Base-by-base conservation (phyloP, 2,797 vertebrate species). In the Catamblyrhynchus diadema region DNA sequence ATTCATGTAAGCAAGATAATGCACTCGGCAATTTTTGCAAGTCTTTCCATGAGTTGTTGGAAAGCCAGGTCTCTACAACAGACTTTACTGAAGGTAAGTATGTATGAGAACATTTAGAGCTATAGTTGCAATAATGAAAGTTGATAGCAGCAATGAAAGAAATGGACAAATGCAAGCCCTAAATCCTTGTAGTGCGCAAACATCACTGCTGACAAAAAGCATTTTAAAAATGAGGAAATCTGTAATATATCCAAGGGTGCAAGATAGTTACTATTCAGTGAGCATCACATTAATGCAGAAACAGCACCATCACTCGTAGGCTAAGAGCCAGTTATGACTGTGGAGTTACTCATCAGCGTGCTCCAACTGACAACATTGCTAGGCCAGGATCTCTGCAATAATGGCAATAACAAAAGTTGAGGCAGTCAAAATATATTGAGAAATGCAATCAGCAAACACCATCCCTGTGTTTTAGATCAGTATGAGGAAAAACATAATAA, bases 221-320 rank as follows among this genome's bases (percentile, higher is more conserved):
- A 74, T 78, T 93, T 87, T 89, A 78, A 93, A 89, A 95, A 86
- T 71, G 23, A 87, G 79, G 47, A 82, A 77, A 64, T 67, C 57
- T 64, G n/a, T 80, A 67, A 71, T 81, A 71, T 78, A 95, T 86
- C 86, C 71, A 82, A 25, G 60, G 35, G 53, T 83, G 35, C 54
- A 65, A 71, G 74, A 42, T 82, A 73, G 78, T 89, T 95, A 70
- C 77, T 82, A 89, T 92, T 93, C 86, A 90, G 74, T 41, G 56
- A 70, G 42, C 50, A 57, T 82, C 74, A 73, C 0, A 0, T 66
- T 93, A 87, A 85, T 92, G 94, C 79, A 71, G 86, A 81, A 93
- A 50, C 74, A 69, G 42, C 62, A 44, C 33, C 79, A 91, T 95
- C 65, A 69, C 35, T 91, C 19, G 45, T 30, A 83, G 74, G n/a